Conservation (phyloP, 1,140 invertebrate genomes). For the Drosophila elegans region DNA sequence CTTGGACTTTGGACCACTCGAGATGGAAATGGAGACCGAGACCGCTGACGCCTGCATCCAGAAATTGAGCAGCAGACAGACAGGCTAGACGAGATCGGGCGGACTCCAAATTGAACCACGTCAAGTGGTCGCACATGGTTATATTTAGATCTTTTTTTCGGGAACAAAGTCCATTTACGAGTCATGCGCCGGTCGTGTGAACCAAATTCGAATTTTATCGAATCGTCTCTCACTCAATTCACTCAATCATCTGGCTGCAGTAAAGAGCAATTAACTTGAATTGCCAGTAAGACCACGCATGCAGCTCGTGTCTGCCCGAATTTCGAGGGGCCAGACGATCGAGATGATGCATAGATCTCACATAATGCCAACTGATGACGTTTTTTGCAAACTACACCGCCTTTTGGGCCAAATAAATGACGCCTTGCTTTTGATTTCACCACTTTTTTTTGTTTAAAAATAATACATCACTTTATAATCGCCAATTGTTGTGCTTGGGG, state of each 20-base stretch:
- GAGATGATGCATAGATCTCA: constrained; percentile 33
- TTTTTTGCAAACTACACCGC: constrained; percentile 18
- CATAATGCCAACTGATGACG: constrained; percentile 22
- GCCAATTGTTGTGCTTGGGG: constrained; percentile 2
- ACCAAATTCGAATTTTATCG: constrained; percentile 43
- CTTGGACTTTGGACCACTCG: constrained; percentile 61
- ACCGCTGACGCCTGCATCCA: constrained; percentile 34
- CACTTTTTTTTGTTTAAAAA: constrained; percentile 30
- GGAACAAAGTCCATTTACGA: constrained; percentile 70
- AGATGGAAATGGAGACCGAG: neutral
- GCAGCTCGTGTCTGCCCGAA: constrained; percentile 51
- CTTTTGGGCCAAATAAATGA: constrained; percentile 16
- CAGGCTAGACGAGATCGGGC: constrained; percentile 48
- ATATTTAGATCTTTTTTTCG: constrained; percentile 34
- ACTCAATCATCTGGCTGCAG: constrained; percentile 40
- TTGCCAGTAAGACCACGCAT: constrained; percentile 49
- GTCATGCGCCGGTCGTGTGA: constrained; percentile 73
- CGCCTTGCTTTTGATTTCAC: constrained; percentile 9
- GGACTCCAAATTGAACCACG: constrained; percentile 35
- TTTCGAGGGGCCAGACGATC: constrained; percentile 10
- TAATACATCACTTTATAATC: constrained; percentile 26
- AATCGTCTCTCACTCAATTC: constrained; percentile 45
- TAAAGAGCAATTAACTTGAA: constrained; percentile 55
- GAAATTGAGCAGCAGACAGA: constrained; percentile 48
- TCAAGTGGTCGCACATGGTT: neutral